Conservation (phyloP, 1,140 invertebrate genomes). For the Pemphigus obesinymphae region DNA sequence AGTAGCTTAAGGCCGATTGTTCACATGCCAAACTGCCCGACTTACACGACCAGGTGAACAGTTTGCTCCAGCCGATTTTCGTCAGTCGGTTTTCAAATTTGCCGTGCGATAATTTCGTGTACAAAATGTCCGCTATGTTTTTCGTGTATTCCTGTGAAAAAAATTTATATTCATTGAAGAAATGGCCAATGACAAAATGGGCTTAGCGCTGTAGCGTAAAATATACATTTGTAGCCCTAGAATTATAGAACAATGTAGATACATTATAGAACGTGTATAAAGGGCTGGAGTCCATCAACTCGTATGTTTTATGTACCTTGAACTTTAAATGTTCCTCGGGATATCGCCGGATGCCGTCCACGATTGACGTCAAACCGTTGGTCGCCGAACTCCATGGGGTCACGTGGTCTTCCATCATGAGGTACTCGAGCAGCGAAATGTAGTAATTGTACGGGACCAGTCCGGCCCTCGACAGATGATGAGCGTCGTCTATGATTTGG, state of each 20-base stretch:
- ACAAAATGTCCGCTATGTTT: not conserved
- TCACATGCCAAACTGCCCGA: not conserved
- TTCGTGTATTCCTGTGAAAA: not conserved
- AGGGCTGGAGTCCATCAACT: no score
- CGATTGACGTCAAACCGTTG: not conserved
- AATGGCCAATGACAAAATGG: no score
- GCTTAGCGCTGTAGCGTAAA: no score
- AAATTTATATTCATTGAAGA: no score
- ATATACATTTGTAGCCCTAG: no score
- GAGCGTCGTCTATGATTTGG: slow-evolving; percentile 75
- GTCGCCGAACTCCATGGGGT: not conserved
- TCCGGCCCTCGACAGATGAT: slow-evolving; percentile 63
- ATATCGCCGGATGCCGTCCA: not conserved
- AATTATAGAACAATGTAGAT: no score
- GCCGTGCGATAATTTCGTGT: not conserved
- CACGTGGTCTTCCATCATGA: slow-evolving; percentile 16
- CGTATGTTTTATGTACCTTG: no score
- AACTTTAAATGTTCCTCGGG: not conserved
- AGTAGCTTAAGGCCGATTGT: not conserved
- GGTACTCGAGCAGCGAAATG: not conserved
- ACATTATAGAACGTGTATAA: no score
- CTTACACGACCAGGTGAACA: not conserved
- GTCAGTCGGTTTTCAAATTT: not conserved
- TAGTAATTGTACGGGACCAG: slow-evolving; percentile 24
- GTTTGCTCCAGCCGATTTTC: not conserved